phyloP scores from a whole-genome alignment of 2,797 vertebrate species.

The Acanthurus leucopareius region DNA sequence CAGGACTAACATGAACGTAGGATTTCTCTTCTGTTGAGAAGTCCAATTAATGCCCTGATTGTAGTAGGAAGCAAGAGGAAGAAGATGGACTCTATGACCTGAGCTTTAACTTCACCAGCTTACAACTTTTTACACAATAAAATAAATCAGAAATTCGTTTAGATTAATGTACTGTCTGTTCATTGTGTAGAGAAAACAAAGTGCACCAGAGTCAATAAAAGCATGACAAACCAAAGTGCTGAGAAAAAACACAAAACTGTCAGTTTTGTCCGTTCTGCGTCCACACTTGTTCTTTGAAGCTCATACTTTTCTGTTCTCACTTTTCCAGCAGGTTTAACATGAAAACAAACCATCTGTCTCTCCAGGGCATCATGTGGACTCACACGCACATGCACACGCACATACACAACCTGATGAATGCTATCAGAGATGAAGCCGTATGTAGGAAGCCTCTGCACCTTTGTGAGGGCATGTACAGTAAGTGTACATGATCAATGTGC shows the following conservation, averaged over 20 bases:
- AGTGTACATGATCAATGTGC: constrained; percentile 36
- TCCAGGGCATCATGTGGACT: constrained; percentile 40
- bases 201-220: background rate
- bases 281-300: constrained; percentile 33
- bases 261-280: constrained; percentile 21
- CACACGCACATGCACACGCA: constrained; percentile 31
- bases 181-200: background rate
- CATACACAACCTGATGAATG: constrained; percentile 1
- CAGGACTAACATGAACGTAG: background rate
- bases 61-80: background rate
- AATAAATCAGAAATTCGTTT: background rate
- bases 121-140: background rate
- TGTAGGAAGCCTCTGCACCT: constrained; percentile 19
- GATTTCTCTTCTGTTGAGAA: background rate
- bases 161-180: background rate
- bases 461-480: constrained; percentile 22
- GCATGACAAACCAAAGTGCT: background rate
- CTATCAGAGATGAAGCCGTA: constrained; percentile 19
- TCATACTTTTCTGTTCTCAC: constrained; percentile 44
- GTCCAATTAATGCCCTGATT: background rate
- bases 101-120: background rate
- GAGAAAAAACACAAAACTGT: background rate
- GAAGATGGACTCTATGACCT: background rate
- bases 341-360: constrained; percentile 62
- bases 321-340: constrained; percentile 63